phyloP scores from a whole-genome alignment of 2,797 vertebrate genomes.

The Etheostoma perlongum region DNA sequence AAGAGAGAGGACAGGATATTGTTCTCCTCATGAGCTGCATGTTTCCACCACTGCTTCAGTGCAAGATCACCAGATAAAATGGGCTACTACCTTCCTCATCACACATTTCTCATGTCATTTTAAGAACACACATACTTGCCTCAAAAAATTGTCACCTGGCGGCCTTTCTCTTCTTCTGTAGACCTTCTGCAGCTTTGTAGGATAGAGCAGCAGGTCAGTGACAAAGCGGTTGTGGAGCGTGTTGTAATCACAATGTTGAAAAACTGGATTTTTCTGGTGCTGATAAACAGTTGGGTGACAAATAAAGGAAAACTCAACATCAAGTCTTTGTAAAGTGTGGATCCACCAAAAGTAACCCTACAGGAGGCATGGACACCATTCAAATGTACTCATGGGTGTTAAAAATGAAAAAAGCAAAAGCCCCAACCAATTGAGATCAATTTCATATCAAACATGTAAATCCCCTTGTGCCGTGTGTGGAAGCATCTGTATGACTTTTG shows the following conservation, averaged over 20 bases:
- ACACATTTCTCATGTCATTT: slow-evolving; percentile 21
- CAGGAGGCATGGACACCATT: neutral
- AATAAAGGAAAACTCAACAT: neutral
- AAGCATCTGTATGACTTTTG: neutral
- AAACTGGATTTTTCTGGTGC: slow-evolving; percentile 25
- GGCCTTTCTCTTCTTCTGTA: neutral
- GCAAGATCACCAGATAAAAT: slow-evolving; percentile 56
- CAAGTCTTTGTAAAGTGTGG: neutral
- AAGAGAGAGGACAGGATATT: slow-evolving; percentile 58
- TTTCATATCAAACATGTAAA: neutral
- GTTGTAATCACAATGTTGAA: neutral
- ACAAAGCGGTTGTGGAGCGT: neutral
- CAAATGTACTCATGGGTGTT: neutral
- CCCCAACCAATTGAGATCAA: neutral
- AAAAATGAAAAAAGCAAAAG: neutral
- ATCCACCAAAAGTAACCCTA: neutral
- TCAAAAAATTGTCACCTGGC: neutral
- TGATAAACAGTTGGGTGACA: slow-evolving; percentile 6
- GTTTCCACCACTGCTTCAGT: slow-evolving; percentile 60
- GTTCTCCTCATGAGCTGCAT: slow-evolving; percentile 40
- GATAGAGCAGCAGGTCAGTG: neutral
- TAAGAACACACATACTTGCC: neutral
- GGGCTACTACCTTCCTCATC: slow-evolving; percentile 19
- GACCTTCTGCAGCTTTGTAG: neutral
- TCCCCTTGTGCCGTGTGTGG: neutral